Conservation (phyloP, 2,888 invertebrate species). For the Stegophylla sp. region DNA sequence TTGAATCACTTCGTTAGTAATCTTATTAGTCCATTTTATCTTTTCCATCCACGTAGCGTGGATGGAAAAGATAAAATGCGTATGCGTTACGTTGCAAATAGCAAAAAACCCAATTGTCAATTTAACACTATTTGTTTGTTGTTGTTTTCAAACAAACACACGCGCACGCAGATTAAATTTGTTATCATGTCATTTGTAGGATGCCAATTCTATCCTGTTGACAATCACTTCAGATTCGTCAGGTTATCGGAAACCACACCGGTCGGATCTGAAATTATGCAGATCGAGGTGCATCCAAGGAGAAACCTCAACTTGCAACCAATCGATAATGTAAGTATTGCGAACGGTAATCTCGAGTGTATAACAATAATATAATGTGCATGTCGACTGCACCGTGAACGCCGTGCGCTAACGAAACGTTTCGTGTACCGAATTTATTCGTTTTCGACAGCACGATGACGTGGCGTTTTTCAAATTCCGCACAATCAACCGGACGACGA, state of each 20-base stretch:
- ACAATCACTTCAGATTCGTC: constrained; percentile 84
- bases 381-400: not conserved
- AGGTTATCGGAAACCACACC: constrained; percentile 81
- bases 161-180: not conserved
- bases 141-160: not conserved
- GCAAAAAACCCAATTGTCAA: too few relatives aligned
- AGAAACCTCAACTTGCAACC: constrained; percentile 76
- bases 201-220: constrained; percentile 83
- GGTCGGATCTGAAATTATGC: constrained; percentile 79
- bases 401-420: not conserved
- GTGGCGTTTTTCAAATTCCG: constrained; percentile 76
- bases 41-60: too few relatives aligned
- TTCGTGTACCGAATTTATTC: not conserved
- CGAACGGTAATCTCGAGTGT: not conserved
- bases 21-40: too few relatives aligned
- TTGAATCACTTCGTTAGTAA: too few relatives aligned
- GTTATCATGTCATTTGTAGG: constrained; percentile 66
- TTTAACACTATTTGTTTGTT: too few relatives aligned
- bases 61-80: too few relatives aligned
- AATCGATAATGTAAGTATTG: constrained; percentile 70
- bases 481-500: constrained; percentile 78
- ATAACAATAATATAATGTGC: too few relatives aligned
- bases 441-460: constrained; percentile 71
- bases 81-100: too few relatives aligned
- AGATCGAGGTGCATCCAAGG: constrained; percentile 83